A percentile compares a stretch with the other conserved stretches of the same genome.
These are phyloP conservation scores for Merops nubicus DNA, from an alignment of 2,113 vertebrate genomes.

Conservation along the genomic window DNA sequence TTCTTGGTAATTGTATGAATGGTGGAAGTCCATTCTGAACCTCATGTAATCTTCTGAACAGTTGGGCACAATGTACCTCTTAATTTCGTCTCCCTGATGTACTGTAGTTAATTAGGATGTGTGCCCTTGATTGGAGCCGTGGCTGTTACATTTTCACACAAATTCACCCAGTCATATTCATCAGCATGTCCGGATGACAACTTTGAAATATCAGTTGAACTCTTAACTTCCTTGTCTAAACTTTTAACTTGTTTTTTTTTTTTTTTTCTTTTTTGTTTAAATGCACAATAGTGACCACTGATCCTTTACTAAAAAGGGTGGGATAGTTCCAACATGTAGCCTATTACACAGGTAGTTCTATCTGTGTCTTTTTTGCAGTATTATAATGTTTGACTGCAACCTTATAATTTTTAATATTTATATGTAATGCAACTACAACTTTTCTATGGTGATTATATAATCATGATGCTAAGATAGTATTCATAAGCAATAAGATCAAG, in stretches of 20 bases:
- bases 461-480: background rate
- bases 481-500: background rate
- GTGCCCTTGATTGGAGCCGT: background rate
- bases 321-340: background rate
- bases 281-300: background rate
- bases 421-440: background rate
- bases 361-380: background rate
- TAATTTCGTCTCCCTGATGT: background rate
- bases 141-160: background rate
- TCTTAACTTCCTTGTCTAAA: background rate
- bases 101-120: background rate
- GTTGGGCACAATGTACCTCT: background rate
- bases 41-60: background rate
- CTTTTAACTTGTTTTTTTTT: background rate
- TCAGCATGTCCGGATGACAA: background rate
- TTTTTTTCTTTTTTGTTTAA: background rate
- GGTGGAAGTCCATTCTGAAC: background rate
- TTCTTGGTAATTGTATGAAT: background rate
- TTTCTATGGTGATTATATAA: background rate
- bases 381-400: background rate
- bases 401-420: background rate
- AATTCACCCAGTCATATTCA: background rate
- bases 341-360: background rate
- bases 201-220: background rate
- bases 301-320: fast-evolving